phyloP scores from a whole-genome alignment of 2,888 invertebrate species.

The Campoletis raptor region DNA sequence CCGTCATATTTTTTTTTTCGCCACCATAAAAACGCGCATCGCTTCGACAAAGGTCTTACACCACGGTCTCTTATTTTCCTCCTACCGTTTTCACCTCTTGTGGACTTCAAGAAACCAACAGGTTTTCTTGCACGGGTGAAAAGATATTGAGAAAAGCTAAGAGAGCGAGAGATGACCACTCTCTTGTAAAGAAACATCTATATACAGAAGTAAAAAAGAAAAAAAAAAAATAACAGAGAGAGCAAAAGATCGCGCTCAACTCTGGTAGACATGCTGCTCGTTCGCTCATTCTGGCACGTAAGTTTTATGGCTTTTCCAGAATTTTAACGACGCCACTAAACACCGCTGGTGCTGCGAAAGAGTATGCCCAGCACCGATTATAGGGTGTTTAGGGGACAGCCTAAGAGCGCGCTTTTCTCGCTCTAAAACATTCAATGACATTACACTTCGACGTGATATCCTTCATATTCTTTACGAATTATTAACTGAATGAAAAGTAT shows the following conservation, averaged over 20 bases:
- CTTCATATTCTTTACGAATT: not conserved
- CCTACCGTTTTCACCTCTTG: constrained; percentile 55
- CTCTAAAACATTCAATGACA: constrained; percentile 57
- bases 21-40: constrained; percentile 78
- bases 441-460: constrained; percentile 23
- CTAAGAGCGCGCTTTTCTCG: constrained; percentile 62
- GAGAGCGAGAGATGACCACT: constrained; percentile 28
- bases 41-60: constrained; percentile 64
- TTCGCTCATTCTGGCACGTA: constrained; percentile 64
- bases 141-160: constrained; percentile 10
- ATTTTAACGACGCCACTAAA: constrained; percentile 83
- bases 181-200: constrained; percentile 31
- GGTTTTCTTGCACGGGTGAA: constrained; percentile 48
- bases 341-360: constrained; percentile 58
- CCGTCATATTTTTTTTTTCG: constrained; percentile 72
- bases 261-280: constrained; percentile 27
- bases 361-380: constrained; percentile 70
- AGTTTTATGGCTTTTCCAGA: constrained; percentile 83
- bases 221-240: constrained; percentile 10
- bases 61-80: constrained; percentile 62
- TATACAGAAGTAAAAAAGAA: not conserved
- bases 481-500: not conserved
- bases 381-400: constrained; percentile 74
- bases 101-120: constrained; percentile 23
- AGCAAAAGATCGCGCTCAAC: constrained; percentile 42